Evolutionary conservation across 2,888 invertebrate species (phyloP).

Genomic region (Himalopsyche tibetana): DNA sequence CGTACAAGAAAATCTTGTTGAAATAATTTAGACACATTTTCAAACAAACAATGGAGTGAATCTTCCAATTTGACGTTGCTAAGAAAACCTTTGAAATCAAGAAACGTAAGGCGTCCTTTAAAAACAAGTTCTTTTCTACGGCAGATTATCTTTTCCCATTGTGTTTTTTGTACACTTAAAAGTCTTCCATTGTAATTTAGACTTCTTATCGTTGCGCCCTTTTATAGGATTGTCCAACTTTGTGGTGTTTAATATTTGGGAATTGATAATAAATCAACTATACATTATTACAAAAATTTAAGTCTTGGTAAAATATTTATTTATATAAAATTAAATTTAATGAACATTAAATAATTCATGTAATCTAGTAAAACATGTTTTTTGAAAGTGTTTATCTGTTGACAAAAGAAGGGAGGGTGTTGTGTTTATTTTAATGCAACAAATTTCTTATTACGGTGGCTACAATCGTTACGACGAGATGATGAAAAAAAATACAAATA

Average conservation of each 20-base stretch:
- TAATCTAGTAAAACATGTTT: no score
- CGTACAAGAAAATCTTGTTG: background rate
- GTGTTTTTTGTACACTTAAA: slow-evolving; percentile 18
- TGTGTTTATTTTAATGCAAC: no score
- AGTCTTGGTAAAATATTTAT: no score
- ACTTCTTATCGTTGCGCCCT: background rate
- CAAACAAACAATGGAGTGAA: slow-evolving; percentile 5
- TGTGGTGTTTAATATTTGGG: background rate
- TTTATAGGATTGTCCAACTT: background rate
- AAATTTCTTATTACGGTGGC: no score
- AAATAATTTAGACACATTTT: slow-evolving; percentile 26
- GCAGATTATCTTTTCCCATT: slow-evolving; percentile 14
- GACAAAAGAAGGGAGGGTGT: no score
- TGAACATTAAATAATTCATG: no score
- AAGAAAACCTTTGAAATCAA: slow-evolving; percentile 10
- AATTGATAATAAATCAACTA: no score
- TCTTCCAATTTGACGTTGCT: slow-evolving; percentile 21
- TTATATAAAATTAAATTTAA: no score
- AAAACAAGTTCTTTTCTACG: slow-evolving; percentile 22
- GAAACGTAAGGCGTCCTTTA: slow-evolving; percentile 7
- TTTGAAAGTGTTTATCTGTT: no score
- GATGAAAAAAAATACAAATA: no score
- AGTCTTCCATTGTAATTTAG: slow-evolving; percentile 21
- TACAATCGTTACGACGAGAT: no score
- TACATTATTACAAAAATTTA: no score